Evolutionary conservation across 2,113 vertebrate species (phyloP).

Genomic region (Upupa epops): DNA sequence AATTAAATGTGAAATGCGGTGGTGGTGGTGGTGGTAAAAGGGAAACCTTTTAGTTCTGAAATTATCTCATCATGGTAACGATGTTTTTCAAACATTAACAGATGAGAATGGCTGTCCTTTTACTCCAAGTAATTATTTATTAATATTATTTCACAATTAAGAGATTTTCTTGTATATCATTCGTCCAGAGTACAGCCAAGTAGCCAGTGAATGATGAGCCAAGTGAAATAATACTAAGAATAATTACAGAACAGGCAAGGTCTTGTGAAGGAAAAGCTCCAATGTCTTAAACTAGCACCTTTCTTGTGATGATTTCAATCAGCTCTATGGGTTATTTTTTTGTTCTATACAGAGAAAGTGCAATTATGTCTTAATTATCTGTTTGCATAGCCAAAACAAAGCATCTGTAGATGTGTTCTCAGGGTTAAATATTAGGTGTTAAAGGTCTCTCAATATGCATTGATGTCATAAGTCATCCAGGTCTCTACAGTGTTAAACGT

Average conservation of each 20-base stretch:
- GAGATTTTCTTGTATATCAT: not conserved
- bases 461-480: not conserved
- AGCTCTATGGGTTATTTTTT: slow-evolving; percentile 13
- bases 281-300: slow-evolving; percentile 67
- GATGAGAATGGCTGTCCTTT: not conserved
- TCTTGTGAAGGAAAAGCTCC: slow-evolving; percentile 48
- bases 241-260: not conserved
- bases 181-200: not conserved
- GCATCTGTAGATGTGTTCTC: slow-evolving; percentile 43
- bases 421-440: slow-evolving; percentile 47
- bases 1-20: slow-evolving; percentile 25
- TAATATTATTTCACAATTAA: slow-evolving; percentile 39
- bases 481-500: not conserved
- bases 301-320: slow-evolving; percentile 21
- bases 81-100: not conserved
- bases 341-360: slow-evolving; percentile 46
- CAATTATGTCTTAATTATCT: slow-evolving; percentile 66
- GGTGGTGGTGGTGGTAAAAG: not conserved
- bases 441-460: not conserved
- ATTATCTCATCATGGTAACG: not conserved
- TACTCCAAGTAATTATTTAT: slow-evolving; percentile 9
- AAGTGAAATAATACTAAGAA: slow-evolving; percentile 27
- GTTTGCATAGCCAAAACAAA: slow-evolving; percentile 15
- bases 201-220: slow-evolving; percentile 23
- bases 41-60: slow-evolving; percentile 16